Evolutionary conservation across 2,797 vertebrate species (phyloP), one percentile per base, ranked within the genome.

Genomic region (Argyrosomus regius): DNA sequence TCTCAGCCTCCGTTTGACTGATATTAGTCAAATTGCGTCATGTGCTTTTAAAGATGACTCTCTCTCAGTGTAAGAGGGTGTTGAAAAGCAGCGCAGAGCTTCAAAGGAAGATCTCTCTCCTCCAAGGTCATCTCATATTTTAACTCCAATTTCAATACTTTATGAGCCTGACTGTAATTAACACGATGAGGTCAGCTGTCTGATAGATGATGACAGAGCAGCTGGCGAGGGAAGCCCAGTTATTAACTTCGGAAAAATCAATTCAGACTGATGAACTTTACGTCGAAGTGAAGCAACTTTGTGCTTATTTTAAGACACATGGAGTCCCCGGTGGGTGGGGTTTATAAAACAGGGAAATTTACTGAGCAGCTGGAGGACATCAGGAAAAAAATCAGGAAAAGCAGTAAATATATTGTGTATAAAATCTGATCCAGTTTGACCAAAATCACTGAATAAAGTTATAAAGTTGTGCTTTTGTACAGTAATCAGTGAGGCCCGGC

Each of bases 1-100:
- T 82, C 81, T 78, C 72, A 22, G 80, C 75, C 77, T 58, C 77
- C 24, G 39, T 81, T 74, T 75, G 76, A 84, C 83, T 78, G 85
- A 87, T 87, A 89, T 89, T 76, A 88, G 85, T 85, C 86, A 87
- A 80, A 86, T 92, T 92, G 87, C 91, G 56, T 90, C 90, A 91
- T 83, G 82, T 71, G 77, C 82, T 78, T 90, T 87, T 87, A 84
- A 88, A 89, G 90, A 91, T 84, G 91, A 90, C 68, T 90, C 83
- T 78, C 86, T 81, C 84, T 80, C 76, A 75, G 70, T 84, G 90
- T 61, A 87, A 91, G 81, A 87, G 75, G 35, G 41, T 58, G 64
- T 59, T 72, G 64, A 74, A 39, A 74, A 79, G 85, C 53, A 56
- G 60, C 52, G 20, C 18, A 2, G 13, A 59, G 86, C 81, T 87